Evolutionary conservation across 2,113 vertebrate species (phyloP), one percentile per base, ranked within the genome.

Genomic region (Mormyrus iriodes): DNA sequence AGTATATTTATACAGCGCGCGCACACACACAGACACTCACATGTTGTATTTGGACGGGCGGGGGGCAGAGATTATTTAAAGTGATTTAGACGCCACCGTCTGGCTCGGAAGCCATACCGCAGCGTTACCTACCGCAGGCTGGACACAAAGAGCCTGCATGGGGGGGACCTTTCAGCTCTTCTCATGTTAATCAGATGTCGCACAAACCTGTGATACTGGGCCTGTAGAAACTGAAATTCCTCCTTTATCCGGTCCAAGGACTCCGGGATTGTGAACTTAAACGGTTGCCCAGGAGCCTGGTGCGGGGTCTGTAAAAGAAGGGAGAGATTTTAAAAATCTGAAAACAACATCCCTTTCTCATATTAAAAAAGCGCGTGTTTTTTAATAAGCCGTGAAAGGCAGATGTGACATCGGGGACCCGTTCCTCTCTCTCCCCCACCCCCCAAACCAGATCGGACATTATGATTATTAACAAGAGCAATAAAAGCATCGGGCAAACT

Each of bases 211-310:
- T 98, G 98, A 94, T 98, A 98, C 95, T 98, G 98, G 8, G 97
- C 97, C 92, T 98, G 98, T 35, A 98, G 95, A 90, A 99, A 98
- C 96, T 98, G 97, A 94, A 98, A 98, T 94, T 98, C 98, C 94
- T 99, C 98, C 90, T 99, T 98, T 94, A 99, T 99, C 90, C 98
- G 96, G 91, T 99, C 98, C 93, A 98, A 95, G 69, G 98, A 98
- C 93, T 99, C 98, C 73, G 96, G 97, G 92, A 98, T 97, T 27
- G 98, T 98, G 94, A 99, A 98, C 94, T 99, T 99, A 95, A 98
- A 97, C 89, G 97, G 96, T 95, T 98, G 98, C 82, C 97, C 97
- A 92, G 97, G 97, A 94, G 96, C 95, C 96, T 98, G 98, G 91
- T 97, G 98, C 87, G 97, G 96, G 35, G 88, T 61, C 88, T 89